These are phyloP conservation scores for Cydia fagiglandana DNA, from an alignment of 1,140 invertebrate genomes.

Conservation along the genomic window DNA sequence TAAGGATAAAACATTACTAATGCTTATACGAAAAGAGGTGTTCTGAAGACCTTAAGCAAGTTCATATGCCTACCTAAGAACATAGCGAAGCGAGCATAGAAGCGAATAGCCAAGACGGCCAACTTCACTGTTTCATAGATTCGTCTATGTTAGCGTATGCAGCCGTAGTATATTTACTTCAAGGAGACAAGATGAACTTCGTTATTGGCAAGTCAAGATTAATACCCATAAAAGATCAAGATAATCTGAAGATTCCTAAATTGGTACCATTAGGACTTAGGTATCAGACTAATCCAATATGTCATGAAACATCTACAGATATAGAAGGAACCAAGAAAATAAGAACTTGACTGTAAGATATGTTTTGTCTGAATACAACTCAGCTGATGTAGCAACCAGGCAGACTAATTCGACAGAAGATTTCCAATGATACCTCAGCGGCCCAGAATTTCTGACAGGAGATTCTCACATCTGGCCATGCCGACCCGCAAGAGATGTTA, in stretches of 20 bases:
- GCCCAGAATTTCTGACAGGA: conserved; percentile 34
- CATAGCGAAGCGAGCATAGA: no score
- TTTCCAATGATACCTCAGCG: conserved; percentile 29
- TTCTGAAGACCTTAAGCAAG: conserved; percentile 34
- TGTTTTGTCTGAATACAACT: conserved; percentile 31
- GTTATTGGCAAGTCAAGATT: conserved; percentile 41
- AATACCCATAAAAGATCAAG: conserved; percentile 38
- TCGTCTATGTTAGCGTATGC: conserved; percentile 36
- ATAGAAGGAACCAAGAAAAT: conserved; percentile 36
- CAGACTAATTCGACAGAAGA: neutral
- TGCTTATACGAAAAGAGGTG: conserved; percentile 31
- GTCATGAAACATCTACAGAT: conserved; percentile 33
- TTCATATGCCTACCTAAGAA: neutral
- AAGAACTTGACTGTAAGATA: conserved; percentile 32
- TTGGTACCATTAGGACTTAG: neutral
- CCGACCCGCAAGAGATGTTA: neutral
- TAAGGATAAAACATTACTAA: neutral
- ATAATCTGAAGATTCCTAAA: conserved; percentile 39
- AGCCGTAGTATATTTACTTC: conserved; percentile 38
- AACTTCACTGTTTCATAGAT: conserved; percentile 37
- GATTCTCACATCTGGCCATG: neutral
- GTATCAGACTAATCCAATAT: conserved; percentile 37
- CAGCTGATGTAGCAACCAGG: conserved; percentile 38
- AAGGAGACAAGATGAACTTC: conserved; percentile 33
- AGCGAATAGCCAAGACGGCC: neutral